Percentiles rank a stretch among this genome's conserved stretches.
These are phyloP conservation scores for Rhynchopsitta pachyrhyncha DNA, from an alignment of 2,113 vertebrate genomes.

Conservation along the genomic window DNA sequence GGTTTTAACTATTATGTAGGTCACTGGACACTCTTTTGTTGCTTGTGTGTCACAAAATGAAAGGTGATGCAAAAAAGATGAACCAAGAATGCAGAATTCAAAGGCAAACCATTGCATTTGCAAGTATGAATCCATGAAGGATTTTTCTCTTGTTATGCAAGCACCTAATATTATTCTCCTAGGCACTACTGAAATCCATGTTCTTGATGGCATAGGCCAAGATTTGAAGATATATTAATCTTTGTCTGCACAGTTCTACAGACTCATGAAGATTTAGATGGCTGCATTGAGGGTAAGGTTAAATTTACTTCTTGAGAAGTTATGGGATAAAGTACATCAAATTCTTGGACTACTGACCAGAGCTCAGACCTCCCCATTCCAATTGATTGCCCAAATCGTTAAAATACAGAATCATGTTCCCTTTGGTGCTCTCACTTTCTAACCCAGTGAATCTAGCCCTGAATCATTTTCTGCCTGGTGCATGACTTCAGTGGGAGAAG, in stretches of 20 bases:
- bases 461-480: not conserved
- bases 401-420: not conserved
- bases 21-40: not conserved
- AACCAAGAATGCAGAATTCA: not conserved
- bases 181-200: not conserved
- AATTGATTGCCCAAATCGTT: not conserved
- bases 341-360: not conserved
- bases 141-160: not conserved
- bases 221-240: not conserved
- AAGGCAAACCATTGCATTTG: not conserved
- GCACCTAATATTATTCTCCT: not conserved
- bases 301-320: not conserved
- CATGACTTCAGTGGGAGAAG: not conserved
- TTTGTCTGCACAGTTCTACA: not conserved
- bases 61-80: not conserved
- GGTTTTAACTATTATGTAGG: not conserved
- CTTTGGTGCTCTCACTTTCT: constrained; percentile 9
- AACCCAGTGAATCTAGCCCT: not conserved
- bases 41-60: not conserved
- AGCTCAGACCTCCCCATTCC: not conserved
- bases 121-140: not conserved
- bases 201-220: not conserved
- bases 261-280: not conserved
- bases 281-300: not conserved
- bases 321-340: not conserved